phyloP scores from a whole-genome alignment of 2,113 vertebrate species.

The Sinocyclocheilus grahami region DNA sequence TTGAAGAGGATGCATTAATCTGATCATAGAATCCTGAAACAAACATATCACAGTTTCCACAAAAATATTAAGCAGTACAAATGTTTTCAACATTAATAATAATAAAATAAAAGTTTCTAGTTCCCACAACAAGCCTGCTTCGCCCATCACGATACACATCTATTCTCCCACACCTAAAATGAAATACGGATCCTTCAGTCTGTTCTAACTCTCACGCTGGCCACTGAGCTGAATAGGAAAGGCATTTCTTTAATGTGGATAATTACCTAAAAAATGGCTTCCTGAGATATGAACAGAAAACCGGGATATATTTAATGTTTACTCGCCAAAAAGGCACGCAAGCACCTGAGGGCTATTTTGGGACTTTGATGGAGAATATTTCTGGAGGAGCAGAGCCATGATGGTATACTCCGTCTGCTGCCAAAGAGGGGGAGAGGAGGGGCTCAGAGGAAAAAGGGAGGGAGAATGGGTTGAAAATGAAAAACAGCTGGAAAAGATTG shows the following conservation, averaged over 20 bases:
- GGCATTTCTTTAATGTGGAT: slow-evolving; percentile 59
- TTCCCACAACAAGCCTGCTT: slow-evolving; percentile 44
- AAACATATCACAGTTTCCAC: not conserved
- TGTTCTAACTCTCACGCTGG: slow-evolving; percentile 40
- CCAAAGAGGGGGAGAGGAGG: slow-evolving; percentile 27
- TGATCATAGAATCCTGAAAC: not conserved
- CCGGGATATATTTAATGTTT: slow-evolving; percentile 42
- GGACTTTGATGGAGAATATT: slow-evolving; percentile 73
- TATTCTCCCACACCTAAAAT: slow-evolving; percentile 32
- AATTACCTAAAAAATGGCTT: slow-evolving; percentile 56
- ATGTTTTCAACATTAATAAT: not conserved
- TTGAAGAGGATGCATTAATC: too few relatives aligned
- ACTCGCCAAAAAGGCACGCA: slow-evolving; percentile 46
- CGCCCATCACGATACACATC: slow-evolving; percentile 41
- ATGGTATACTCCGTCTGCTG: slow-evolving; percentile 69
- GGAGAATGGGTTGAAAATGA: slow-evolving; percentile 61
- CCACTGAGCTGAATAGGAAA: slow-evolving; percentile 50
- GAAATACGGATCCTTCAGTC: slow-evolving; percentile 32
- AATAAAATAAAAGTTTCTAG: not conserved
- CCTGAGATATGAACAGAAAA: slow-evolving; percentile 51
- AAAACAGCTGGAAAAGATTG: slow-evolving; percentile 69
- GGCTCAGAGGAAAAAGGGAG: slow-evolving; percentile 5
- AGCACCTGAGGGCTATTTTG: slow-evolving; percentile 67
- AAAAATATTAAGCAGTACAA: not conserved
- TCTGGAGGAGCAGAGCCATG: slow-evolving; percentile 56